Evolutionary conservation across 1,140 invertebrate genomes (phyloP), one percentile per base, ranked within the genome.

Genomic region (Pygmarrhopalites habei): DNA sequence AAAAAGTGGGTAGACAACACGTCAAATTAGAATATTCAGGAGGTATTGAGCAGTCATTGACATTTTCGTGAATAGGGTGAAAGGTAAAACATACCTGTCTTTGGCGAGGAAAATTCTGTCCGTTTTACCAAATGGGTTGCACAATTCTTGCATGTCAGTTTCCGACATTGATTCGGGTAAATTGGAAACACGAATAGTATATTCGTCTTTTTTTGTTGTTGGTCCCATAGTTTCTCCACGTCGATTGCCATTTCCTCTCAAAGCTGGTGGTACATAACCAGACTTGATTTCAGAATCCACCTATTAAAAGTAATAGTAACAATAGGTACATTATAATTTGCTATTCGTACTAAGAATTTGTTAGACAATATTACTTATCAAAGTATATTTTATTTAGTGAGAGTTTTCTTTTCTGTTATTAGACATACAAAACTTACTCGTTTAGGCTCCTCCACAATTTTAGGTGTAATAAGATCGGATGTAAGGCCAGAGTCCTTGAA

Each of bases 131-230:
- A 95, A 93, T 2, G 85, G 85, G 74, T 90, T 88, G 57, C 99
- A 97, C 30, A 99, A 79, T 69, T 98, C 94, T 73, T 98, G 92
- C 58, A 99, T 79, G 82, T 98, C 95, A 7, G 84, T 83, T 75
- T 99, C 95, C 21, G 89, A 85, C 55, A 95, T 95, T 68, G 92
- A 95, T 75, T 98, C 94, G 1, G 95, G 96, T 2, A 99, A 79
- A 77, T 99, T 99, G 3, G 95, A 97, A 49, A 99, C 95, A 68
- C 95, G 83, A 69, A 98, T 95, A 14, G 95, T 95, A 1, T 85
- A 86, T 71, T 95, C 91, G 74, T 86, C 83, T 73, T 89, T 86
- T 17, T 70, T 35, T 35, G 82, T 77, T 35, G 70, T 62, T 75
- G 83, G 76, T 70, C 81, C 79, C 82, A 90, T 83, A 60, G 85